Base-by-base conservation (phyloP, 2,797 vertebrate species). In the Nothura maculosa region DNA sequence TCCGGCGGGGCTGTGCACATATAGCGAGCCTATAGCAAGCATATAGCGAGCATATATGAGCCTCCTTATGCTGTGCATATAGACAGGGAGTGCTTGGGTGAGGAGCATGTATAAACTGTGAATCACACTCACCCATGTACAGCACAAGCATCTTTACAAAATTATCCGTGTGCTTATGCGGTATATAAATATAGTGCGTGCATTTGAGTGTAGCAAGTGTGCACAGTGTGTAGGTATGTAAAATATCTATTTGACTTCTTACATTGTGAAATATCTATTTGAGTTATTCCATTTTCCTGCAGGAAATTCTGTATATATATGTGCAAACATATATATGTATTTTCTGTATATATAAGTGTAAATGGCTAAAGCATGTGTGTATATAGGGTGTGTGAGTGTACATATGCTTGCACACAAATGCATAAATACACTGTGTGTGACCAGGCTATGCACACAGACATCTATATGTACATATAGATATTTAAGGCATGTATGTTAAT, bases 1-100 rank as follows among this genome's bases (percentile, higher is more conserved):
- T 66, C 50, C 11, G 45, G 60, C 1, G 0, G 32, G 42, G 25
- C 6, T 67, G 34, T 52, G 28, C 20, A 20, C 11, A 4, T 36
- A 24, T 4, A 17, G 11, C 10, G 40, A 40, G 40, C 40, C 12
- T 40, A 40, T 40, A 40, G 40, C 8, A 8, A 40, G 40, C 12
- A 13, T 36, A 24, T 4, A 17, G 11, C 10, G 40, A 40, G 40
- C 40, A 40, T 40, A 40, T 40, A 40, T 14, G 12, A 40, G 40
- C 12, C 5, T 24, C n/a, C 2, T 1, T 12, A 16, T 9, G 9
- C 7, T 1, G 1, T 24, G 19, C 7, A 25, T 7, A 1, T 4
- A 27, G 32, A 4, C 24, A 22, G 8, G 30, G 6, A 30, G 62
- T 20, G 15, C 28, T 27, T 70, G 10, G 9, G 19, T 19, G 47